A percentile compares a stretch with the other conserved stretches of the same genome.
Conservation (phyloP, 2,797 vertebrate species). For the Epinephelus coioides region DNA sequence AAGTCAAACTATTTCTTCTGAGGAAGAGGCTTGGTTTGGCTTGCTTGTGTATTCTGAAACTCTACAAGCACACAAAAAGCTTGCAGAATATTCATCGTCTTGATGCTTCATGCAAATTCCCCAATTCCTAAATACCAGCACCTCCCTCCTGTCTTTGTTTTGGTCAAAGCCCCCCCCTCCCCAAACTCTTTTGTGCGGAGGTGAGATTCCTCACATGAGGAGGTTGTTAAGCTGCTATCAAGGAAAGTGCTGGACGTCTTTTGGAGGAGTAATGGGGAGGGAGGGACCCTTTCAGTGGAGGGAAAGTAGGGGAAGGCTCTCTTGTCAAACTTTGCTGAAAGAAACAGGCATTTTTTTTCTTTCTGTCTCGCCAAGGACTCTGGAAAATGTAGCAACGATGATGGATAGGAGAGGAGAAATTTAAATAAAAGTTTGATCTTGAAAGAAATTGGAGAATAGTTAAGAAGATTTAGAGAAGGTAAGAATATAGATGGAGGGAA, state of each 20-base stretch:
- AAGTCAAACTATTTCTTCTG: background rate
- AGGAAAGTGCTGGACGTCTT: conserved; percentile 48
- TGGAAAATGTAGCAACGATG: background rate
- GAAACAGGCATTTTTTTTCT: conserved; percentile 22
- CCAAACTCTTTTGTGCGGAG: conserved; percentile 25
- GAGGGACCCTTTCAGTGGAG: conserved; percentile 22
- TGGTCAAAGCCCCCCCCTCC: conserved; percentile 1
- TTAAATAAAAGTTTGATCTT: background rate
- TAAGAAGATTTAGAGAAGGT: background rate
- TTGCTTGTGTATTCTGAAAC: background rate
- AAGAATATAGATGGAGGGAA: background rate
- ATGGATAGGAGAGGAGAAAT: background rate
- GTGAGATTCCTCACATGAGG: conserved; percentile 54
- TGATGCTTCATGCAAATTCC: background rate
- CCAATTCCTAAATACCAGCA: background rate
- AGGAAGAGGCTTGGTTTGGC: background rate
- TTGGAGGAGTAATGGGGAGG: conserved; percentile 36
- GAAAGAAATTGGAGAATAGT: background rate
- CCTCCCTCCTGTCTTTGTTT: conserved; percentile 13
- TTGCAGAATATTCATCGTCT: background rate
- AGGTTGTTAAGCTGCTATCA: conserved; percentile 59
- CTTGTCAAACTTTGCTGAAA: conserved; percentile 43
- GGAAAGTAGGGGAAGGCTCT: conserved; percentile 26
- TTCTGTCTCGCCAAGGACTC: conserved; percentile 20
- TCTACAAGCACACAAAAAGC: background rate